These are phyloP conservation scores for Drosophila ambigua DNA, from an alignment of 1,140 invertebrate species.

Conservation along the genomic window DNA sequence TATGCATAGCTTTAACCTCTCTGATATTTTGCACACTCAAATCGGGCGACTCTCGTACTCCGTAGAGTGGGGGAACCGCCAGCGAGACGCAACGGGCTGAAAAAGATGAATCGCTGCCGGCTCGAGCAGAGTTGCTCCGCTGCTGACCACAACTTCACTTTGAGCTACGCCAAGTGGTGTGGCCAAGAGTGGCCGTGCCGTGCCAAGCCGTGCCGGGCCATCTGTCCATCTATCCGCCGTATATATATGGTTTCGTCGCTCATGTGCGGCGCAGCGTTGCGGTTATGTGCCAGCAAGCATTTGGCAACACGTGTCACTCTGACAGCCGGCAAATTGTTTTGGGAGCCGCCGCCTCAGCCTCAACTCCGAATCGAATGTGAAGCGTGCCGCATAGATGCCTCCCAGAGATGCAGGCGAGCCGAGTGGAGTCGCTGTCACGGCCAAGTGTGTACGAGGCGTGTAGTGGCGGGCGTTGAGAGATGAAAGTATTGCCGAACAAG, in stretches of 20 bases:
- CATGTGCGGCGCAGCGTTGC: constrained; percentile 31
- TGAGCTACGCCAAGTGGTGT: constrained; percentile 35
- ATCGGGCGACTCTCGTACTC: no score
- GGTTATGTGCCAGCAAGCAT: constrained; percentile 15
- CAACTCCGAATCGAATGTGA: constrained; percentile 4
- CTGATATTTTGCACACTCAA: no score
- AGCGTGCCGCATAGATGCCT: constrained; percentile 36
- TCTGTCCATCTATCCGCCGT: constrained; percentile 1
- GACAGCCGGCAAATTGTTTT: constrained; percentile 54
- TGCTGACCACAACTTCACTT: constrained; percentile 54
- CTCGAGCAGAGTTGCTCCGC: no score
- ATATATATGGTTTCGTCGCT: constrained; percentile 24
- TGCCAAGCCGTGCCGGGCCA: not conserved
- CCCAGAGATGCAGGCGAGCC: constrained; percentile 22
- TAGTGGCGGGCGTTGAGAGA: not conserved
- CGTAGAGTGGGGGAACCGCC: no score
- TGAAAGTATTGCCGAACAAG: not conserved
- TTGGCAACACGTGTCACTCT: constrained; percentile 65
- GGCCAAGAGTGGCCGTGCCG: constrained; percentile 24
- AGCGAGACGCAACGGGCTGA: no score
- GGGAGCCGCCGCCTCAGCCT: not conserved
- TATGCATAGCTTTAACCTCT: no score
- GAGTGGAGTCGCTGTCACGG: not conserved
- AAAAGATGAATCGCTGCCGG: no score
- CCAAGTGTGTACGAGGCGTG: no score